These are phyloP conservation scores for Drosophila birchii DNA, from an alignment of 2,888 invertebrate genomes.

Conservation along the genomic window DNA sequence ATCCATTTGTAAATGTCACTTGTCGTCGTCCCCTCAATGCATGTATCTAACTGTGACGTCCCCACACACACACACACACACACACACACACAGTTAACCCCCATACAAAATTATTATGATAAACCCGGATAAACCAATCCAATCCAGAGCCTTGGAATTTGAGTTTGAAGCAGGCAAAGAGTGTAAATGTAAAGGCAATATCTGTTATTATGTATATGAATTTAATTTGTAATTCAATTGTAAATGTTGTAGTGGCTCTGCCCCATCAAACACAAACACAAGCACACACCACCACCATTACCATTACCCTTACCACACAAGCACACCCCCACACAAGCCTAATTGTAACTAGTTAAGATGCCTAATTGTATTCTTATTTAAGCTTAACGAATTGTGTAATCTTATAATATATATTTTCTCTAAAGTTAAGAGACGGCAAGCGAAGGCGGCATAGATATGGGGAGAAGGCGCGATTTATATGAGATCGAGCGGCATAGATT, in stretches of 20 bases:
- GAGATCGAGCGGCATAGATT: conserved; percentile 40
- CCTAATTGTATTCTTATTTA: conserved; percentile 55
- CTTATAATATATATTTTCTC: conserved; percentile 53
- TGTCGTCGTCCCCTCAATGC: neutral
- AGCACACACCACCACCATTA: neutral
- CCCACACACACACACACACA: neutral
- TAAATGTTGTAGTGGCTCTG: conserved; percentile 38
- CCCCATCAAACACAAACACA: neutral
- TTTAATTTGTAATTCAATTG: conserved; percentile 46
- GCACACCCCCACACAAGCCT: conserved; percentile 5
- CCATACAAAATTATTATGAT: neutral
- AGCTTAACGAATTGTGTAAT: conserved; percentile 52
- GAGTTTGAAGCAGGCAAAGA: conserved; percentile 10
- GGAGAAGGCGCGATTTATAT: neutral
- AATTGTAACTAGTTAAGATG: conserved; percentile 60
- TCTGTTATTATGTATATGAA: conserved; percentile 50
- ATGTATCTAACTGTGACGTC: conserved; percentile 2
- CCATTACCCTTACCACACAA: neutral
- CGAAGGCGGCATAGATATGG: neutral
- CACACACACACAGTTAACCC: neutral
- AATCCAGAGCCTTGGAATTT: conserved; percentile 8
- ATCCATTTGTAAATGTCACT: conserved; percentile 25
- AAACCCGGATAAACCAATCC: neutral
- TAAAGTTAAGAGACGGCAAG: conserved; percentile 16
- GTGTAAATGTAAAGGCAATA: conserved; percentile 53